Evolutionary conservation across 2,888 invertebrate genomes (phyloP), one percentile per base, ranked within the genome.

Genomic region (Bibio marci): DNA sequence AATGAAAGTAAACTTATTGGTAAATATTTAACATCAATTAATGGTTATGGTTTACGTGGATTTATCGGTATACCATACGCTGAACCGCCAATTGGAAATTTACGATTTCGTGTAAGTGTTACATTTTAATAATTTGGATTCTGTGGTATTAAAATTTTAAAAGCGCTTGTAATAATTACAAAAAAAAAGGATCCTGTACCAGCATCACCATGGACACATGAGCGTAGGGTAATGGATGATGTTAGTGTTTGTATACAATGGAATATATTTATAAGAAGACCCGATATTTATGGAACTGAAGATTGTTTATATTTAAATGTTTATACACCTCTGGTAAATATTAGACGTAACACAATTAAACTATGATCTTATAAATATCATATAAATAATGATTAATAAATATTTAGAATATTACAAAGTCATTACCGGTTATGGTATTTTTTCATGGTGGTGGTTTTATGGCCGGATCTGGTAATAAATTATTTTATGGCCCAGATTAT

Each of bases 221-320:
- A 69, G 1, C 65, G 71, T 39, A 65, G 76, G 44, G 83, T 77
- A 0, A 71, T 73, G 0, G 62, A 68, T 40, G 73, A 73, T 45
- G 69, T 76, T 10, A 70, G 75, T 0, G 67, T 75, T 4, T 90
- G 88, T 53, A 76, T 79, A 1, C 88, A 90, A 56, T 66, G 77
- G 26, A 80, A 81, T 54, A 73, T 78, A 1, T 80, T 76, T 53
- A 63, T 69, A 2, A 65, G 77, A 18, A 70, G 76, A 44, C 58
- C 67, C 34, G 61, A 68, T 15, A 69, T 80, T 30, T 71, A 72
- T 33, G 85, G 85, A 0, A 67, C 65, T 44, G 88, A 90, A 58
- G 85, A 90, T 57, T 90, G 88, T 50, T 66, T 90, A 3, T 86
- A 81, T 46, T 61, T 90, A 4, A 88, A 88, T 65, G 66, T 72